A percentile compares a stretch with the other conserved stretches of the same genome.
phyloP scores from a whole-genome alignment of 2,888 invertebrate genomes.

The Ophion ellenae region DNA sequence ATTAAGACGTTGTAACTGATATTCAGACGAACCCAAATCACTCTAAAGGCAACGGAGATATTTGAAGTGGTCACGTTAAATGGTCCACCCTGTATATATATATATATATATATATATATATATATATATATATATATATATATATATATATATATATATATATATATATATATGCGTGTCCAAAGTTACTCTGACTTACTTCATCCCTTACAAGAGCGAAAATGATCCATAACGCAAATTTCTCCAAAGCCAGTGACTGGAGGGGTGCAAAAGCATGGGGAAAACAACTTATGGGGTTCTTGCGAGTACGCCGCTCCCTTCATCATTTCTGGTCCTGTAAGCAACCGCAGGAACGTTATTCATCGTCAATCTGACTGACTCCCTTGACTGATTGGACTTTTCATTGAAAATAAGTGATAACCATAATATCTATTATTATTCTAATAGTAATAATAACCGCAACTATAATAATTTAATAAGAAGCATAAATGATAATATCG shows the following conservation, averaged over 20 bases:
- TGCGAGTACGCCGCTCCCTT: not conserved
- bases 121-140: not conserved
- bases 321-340: slow-evolving; percentile 30
- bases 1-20: too few species aligned
- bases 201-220: slow-evolving; percentile 39
- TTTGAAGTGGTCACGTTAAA: too few species aligned
- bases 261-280: not conserved
- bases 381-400: slow-evolving; percentile 58
- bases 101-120: too few species aligned
- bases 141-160: not conserved
- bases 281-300: slow-evolving; percentile 15
- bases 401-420: slow-evolving; percentile 36
- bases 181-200: slow-evolving; percentile 16
- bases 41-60: too few species aligned
- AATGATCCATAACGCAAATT: slow-evolving; percentile 63
- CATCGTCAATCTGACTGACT: slow-evolving; percentile 59
- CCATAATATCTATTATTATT: too few species aligned
- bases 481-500: too few species aligned
- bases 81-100: too few species aligned
- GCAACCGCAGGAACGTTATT: slow-evolving; percentile 24
- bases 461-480: too few species aligned
- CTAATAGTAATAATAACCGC: too few species aligned
- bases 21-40: too few species aligned
- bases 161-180: not conserved
- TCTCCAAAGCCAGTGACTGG: slow-evolving; percentile 33